Conservation (phyloP, 2,888 invertebrate species). For the Minunthozetes semirufus region DNA sequence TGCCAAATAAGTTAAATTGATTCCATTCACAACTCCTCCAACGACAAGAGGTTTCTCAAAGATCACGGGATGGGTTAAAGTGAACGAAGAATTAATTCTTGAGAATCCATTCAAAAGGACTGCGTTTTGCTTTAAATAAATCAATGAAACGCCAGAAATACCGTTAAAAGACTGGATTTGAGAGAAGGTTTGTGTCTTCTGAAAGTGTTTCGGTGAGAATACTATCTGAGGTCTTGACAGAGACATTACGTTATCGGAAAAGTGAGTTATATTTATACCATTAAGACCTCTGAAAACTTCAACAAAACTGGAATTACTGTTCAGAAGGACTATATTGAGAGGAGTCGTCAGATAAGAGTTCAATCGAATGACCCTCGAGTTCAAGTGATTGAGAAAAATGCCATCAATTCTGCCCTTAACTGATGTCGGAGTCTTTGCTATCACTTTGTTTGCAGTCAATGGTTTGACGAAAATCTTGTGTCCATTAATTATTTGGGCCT, state of each 20-base stretch:
- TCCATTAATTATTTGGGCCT: conserved; percentile 30
- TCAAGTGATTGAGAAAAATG: conserved; percentile 30
- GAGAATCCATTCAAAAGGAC: background rate
- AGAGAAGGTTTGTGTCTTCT: conserved; percentile 12
- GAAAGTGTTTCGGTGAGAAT: conserved; percentile 33
- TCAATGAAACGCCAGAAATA: conserved; percentile 1
- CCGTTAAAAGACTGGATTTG: background rate
- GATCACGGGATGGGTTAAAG: background rate
- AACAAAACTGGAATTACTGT: conserved; percentile 32
- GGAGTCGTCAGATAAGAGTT: conserved; percentile 32
- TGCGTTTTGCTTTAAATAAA: background rate
- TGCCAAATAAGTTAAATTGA: background rate
- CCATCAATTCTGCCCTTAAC: conserved; percentile 35
- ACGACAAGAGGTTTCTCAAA: background rate
- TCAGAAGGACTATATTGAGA: conserved; percentile 32
- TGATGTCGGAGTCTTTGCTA: conserved; percentile 18
- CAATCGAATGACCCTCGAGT: conserved; percentile 31
- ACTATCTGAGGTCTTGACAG: conserved; percentile 36
- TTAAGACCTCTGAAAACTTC: conserved; percentile 35
- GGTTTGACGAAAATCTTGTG: conserved; percentile 33
- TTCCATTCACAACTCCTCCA: background rate
- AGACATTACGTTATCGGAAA: conserved; percentile 39
- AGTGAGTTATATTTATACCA: conserved; percentile 35
- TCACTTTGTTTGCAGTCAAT: conserved; percentile 34
- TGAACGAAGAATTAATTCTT: background rate